These are phyloP conservation scores for Kryphioiulus occultus DNA, from an alignment of 2,888 invertebrate genomes.

Conservation along the genomic window DNA sequence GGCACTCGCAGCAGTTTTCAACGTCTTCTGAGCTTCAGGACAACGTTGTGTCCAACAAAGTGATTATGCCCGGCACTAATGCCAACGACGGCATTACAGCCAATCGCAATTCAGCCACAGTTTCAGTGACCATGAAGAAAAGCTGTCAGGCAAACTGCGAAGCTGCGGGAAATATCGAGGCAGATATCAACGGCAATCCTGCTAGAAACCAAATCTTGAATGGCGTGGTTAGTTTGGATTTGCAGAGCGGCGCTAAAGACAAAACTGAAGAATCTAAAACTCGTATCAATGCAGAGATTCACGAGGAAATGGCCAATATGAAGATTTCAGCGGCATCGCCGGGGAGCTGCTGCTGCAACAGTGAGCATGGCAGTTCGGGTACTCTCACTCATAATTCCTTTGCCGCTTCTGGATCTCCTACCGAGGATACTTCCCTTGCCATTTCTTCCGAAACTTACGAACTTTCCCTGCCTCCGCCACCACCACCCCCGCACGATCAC, in stretches of 20 bases:
- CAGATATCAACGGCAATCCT: constrained; percentile 39
- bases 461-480: not conserved
- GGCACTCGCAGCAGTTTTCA: not conserved
- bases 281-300: not conserved
- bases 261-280: not conserved
- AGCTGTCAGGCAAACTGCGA: not conserved
- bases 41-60: not conserved
- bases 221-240: not conserved
- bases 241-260: not conserved
- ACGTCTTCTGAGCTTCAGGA: not conserved
- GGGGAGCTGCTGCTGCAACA: not conserved
- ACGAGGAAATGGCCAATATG: not conserved
- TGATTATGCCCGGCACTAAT: not conserved
- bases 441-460: constrained; percentile 27
- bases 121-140: not conserved
- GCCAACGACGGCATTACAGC: not conserved
- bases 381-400: constrained; percentile 22
- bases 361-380: constrained; percentile 36
- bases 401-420: not conserved
- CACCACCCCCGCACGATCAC: not conserved
- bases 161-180: not conserved
- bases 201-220: not conserved
- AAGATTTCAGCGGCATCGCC: not conserved
- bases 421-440: constrained; percentile 2
- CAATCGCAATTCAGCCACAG: not conserved